phyloP scores from a whole-genome alignment of 1,140 invertebrate species.

The Daktulosphaira vitifoliae region DNA sequence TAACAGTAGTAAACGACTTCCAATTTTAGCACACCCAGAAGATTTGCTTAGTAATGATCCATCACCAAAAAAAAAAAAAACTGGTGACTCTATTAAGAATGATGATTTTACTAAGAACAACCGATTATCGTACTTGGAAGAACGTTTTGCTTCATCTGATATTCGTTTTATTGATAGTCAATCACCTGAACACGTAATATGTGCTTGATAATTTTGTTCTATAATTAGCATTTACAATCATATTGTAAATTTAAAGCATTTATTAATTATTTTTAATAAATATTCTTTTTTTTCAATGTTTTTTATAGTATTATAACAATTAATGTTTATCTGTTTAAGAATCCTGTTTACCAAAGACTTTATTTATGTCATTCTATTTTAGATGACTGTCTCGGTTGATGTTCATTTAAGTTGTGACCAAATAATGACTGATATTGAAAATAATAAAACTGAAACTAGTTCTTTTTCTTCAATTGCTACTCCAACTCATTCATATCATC shows the following conservation, averaged over 20 bases:
- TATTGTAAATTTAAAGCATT: background rate
- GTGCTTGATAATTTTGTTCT: too few relatives aligned
- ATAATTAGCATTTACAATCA: too few relatives aligned
- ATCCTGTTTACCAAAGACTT: too few relatives aligned
- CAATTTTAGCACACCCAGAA: conserved; percentile 38
- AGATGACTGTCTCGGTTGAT: conserved; percentile 10
- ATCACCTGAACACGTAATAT: conserved; percentile 46
- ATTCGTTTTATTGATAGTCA: conserved; percentile 51
- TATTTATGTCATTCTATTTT: too few relatives aligned
- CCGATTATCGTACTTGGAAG: conserved; percentile 48
- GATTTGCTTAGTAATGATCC: conserved; percentile 40
- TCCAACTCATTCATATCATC: conserved; percentile 33
- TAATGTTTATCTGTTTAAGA: too few relatives aligned
- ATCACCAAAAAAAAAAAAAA: conserved; percentile 41
- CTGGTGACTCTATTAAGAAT: conserved; percentile 33
- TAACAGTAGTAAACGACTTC: conserved; percentile 35
- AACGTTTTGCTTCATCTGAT: conserved; percentile 47
- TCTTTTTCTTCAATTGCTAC: conserved; percentile 35
- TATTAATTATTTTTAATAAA: background rate
- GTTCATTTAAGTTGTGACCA: conserved; percentile 1
- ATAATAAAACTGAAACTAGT: conserved; percentile 16
- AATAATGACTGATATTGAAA: conserved; percentile 22
- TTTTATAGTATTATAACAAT: too few relatives aligned
- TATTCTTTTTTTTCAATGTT: background rate
- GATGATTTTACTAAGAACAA: conserved; percentile 36